These are phyloP conservation scores for Sternarchorhynchus goeldii DNA, from an alignment of 2,797 vertebrate species.

Conservation along the genomic window DNA sequence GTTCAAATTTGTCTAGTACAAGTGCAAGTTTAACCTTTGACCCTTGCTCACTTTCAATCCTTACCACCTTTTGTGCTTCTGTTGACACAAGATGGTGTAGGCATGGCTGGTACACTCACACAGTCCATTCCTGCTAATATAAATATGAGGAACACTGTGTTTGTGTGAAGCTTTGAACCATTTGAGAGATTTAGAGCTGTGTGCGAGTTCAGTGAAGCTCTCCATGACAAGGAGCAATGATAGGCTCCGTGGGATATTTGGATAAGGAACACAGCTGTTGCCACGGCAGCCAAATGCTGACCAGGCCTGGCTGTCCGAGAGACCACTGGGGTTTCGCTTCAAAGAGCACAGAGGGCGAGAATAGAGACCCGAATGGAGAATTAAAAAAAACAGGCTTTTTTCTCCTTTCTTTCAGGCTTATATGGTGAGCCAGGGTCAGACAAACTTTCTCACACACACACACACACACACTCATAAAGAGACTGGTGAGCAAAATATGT, in stretches of 20 bases:
- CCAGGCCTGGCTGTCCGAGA: constrained; percentile 64
- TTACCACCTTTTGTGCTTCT: too few relatives aligned
- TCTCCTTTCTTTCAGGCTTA: not conserved
- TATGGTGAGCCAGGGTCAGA: not conserved
- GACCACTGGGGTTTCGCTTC: constrained; percentile 53
- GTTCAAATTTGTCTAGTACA: too few relatives aligned
- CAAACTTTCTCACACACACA: not conserved
- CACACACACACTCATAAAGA: not conserved
- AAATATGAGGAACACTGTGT: constrained; percentile 11
- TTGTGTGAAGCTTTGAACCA: constrained; percentile 44
- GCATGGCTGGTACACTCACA: not conserved
- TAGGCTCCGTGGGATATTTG: constrained; percentile 66
- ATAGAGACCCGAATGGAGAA: constrained; percentile 28
- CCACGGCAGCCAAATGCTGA: constrained; percentile 74
- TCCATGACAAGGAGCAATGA: constrained; percentile 59
- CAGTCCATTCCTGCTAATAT: constrained; percentile 19
- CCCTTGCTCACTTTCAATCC: too few relatives aligned
- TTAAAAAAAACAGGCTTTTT: too few relatives aligned
- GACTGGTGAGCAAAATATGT: not conserved
- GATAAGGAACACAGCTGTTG: constrained; percentile 73
- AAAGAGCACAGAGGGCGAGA: constrained; percentile 63
- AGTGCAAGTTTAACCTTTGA: too few relatives aligned
- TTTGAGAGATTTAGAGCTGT: constrained; percentile 67
- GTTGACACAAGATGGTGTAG: too few relatives aligned
- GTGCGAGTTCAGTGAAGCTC: constrained; percentile 63